Percentiles rank a stretch among this genome's conserved stretches.
These are phyloP conservation scores for Galago senegalensis DNA, from an alignment of 2,797 vertebrate genomes.

Conservation along the genomic window DNA sequence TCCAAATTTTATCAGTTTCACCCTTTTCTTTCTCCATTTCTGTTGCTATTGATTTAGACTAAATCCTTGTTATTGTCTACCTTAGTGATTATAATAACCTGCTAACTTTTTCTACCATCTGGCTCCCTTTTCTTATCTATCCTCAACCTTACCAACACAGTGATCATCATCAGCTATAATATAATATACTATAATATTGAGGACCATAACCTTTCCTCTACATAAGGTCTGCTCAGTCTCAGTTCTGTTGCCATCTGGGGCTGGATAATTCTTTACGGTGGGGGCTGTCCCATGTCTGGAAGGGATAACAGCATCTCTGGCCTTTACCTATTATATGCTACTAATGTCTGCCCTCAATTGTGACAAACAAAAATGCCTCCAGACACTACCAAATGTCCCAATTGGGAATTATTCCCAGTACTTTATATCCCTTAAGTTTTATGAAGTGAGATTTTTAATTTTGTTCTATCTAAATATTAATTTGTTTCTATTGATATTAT, in stretches of 20 bases:
- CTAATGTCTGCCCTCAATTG: neutral
- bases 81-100: neutral
- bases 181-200: neutral
- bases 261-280: neutral
- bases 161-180: neutral
- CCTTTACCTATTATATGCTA: neutral
- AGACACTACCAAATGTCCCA: neutral
- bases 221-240: neutral
- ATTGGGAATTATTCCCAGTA: neutral
- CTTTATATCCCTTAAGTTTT: neutral
- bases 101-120: neutral
- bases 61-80: neutral
- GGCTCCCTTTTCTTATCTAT: neutral
- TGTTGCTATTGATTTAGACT: neutral
- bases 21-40: neutral
- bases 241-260: neutral
- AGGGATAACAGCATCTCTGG: neutral
- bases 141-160: neutral
- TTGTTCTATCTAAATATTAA: conserved; percentile 42
- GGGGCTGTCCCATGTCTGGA: neutral
- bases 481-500: neutral
- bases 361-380: neutral
- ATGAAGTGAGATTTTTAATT: neutral
- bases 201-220: neutral
- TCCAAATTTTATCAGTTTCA: neutral